phyloP scores from a whole-genome alignment of 2,113 vertebrate genomes.

The Excalfactoria chinensis region DNA sequence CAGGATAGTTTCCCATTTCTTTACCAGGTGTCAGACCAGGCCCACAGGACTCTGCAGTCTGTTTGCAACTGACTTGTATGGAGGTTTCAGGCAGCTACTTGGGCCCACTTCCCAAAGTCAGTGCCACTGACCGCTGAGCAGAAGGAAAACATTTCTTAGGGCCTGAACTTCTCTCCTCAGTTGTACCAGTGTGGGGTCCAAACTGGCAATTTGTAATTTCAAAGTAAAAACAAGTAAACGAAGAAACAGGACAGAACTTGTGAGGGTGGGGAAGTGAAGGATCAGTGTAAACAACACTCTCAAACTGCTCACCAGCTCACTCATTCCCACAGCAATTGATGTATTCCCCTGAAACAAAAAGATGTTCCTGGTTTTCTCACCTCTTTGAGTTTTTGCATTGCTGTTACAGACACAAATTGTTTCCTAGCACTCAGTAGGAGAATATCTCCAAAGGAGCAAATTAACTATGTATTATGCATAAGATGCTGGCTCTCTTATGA shows the following conservation, averaged over 20 bases:
- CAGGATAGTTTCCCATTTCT: slow-evolving; percentile 27
- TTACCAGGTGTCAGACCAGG: slow-evolving; percentile 34
- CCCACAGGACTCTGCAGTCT: slow-evolving; percentile 19
- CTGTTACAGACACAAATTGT: background rate
- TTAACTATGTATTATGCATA: background rate
- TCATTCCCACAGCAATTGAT: background rate
- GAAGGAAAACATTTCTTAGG: background rate
- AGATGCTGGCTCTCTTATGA: background rate
- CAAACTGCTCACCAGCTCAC: background rate
- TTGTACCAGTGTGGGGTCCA: background rate
- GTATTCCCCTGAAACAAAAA: background rate
- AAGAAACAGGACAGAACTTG: background rate
- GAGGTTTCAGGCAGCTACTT: background rate
- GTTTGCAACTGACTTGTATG: accelerated
- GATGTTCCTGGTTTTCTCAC: background rate
- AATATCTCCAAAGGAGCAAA: background rate
- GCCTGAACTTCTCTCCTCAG: background rate
- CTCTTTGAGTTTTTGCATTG: background rate
- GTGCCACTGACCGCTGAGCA: accelerated
- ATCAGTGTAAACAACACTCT: background rate
- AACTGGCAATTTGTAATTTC: background rate
- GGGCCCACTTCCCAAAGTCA: background rate
- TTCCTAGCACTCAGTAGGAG: background rate
- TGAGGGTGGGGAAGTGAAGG: background rate
- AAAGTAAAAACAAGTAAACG: background rate